Evolutionary conservation across 1,140 invertebrate species (phyloP), one percentile per base, ranked within the genome.

Genomic region (Drosophila sp.): DNA sequence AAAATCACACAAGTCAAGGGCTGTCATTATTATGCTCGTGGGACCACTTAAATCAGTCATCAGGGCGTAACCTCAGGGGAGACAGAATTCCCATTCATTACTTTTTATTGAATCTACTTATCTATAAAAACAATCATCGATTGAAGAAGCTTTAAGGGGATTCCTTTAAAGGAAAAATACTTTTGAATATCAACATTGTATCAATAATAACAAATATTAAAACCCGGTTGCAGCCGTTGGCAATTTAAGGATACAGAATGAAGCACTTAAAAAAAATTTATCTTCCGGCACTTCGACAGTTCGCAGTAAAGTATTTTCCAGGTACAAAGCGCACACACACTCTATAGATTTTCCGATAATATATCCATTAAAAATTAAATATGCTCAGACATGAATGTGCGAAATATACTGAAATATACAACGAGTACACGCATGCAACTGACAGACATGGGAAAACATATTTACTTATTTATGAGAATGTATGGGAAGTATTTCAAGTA

Each of bases 11-110:
- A 16, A 29, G 38, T 36, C 45, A 21, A 54, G 21, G 73, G 51
- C 66, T 71, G 51, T 51, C 32, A 50, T 73, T 77, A 86, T 89
- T 87, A 83, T 83, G 75, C 82, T 79, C 79, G 62, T 82, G 82
- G 79, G 83, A 38, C 63, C 82, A 79, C 64, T 82, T 87, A 79
- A 54, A 50, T n/a, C 36, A 67, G 73, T 81, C 78, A 83, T 79
- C 80, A 29, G 67, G 80, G 69, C 69, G 77, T 50, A 62, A 56
- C 73, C 36, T 7, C 21, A n/a, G 18, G 36, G 34, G 41, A 13
- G 43, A 41, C 27, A 45, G 21, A 7, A 7, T n/a, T 36, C 11
- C 34, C 34, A n/a, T 36, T 36, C 34, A 36, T 7, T 36, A n/a
- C 21, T 21, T 21, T 21, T 21, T 21, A 21, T 21, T 21, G 21